Evolutionary conservation across 2,797 vertebrate species (phyloP).

Genomic region (Chaetodon trifasciatus): DNA sequence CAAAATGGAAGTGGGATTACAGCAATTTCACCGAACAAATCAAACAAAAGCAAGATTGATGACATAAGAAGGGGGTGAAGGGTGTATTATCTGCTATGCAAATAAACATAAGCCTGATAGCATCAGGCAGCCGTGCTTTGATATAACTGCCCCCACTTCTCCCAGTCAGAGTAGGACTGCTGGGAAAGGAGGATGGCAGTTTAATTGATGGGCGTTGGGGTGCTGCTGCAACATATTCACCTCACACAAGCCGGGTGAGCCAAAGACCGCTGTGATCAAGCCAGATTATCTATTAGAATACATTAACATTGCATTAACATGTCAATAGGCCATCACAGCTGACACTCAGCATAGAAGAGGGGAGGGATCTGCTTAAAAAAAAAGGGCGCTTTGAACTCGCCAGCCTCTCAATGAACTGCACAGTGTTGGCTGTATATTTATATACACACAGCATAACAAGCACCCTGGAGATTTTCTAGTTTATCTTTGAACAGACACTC

Average conservation of each 20-base stretch:
- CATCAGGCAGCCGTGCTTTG: constrained; percentile 22
- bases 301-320: constrained; percentile 84
- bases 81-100: constrained; percentile 30
- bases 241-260: constrained; percentile 52
- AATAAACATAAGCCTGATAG: constrained; percentile 53
- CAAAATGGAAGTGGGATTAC: constrained; percentile 59
- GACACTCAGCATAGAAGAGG: constrained; percentile 69
- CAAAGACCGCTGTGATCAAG: constrained; percentile 72
- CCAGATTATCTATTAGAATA: constrained; percentile 82
- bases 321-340: constrained; percentile 84
- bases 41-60: constrained; percentile 61
- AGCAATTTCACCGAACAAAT: constrained; percentile 45
- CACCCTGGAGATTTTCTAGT: constrained; percentile 38
- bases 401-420: constrained; percentile 58
- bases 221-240: constrained; percentile 58
- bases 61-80: constrained; percentile 3
- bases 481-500: constrained; percentile 19
- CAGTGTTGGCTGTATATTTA: constrained; percentile 40
- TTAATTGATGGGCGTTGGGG: constrained; percentile 30
- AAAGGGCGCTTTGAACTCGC: constrained; percentile 71
- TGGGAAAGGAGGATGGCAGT: constrained; percentile 20
- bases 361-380: constrained; percentile 55
- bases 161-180: constrained; percentile 27
- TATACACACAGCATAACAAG: constrained; percentile 44
- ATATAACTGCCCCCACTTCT: constrained; percentile 33